A percentile compares a stretch with the other conserved stretches of the same genome.
These are phyloP conservation scores for Rutpela maculata DNA, from an alignment of 2,888 invertebrate species.

Conservation along the genomic window DNA sequence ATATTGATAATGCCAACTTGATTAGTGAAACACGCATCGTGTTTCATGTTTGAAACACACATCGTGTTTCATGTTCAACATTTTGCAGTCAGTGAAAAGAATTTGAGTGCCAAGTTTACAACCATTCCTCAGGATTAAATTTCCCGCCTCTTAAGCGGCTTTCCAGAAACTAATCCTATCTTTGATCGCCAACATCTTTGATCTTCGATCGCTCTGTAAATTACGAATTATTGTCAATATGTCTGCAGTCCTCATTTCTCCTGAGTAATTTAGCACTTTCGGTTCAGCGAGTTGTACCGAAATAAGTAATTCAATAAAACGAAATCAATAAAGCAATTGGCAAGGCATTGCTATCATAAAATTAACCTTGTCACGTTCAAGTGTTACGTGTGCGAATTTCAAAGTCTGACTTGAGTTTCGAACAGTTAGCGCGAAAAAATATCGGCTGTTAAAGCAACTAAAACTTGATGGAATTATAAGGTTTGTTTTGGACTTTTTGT, in stretches of 20 bases:
- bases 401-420: constrained; percentile 26
- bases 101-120: too few relatives aligned
- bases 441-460: constrained; percentile 24
- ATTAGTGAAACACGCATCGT: too few relatives aligned
- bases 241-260: neutral
- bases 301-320: constrained; percentile 15
- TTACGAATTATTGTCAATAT: neutral
- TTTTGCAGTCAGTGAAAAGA: too few relatives aligned
- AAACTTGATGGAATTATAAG: constrained; percentile 29
- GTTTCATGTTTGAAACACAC: too few relatives aligned
- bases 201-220: neutral
- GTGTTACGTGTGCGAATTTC: constrained; percentile 37
- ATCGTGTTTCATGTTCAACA: too few relatives aligned
- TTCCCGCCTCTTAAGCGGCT: too few relatives aligned
- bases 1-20: too few relatives aligned
- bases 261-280: constrained; percentile 9
- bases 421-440: constrained; percentile 38
- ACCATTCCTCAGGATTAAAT: too few relatives aligned
- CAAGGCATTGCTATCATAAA: constrained; percentile 35
- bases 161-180: too few relatives aligned
- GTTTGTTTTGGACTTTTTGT: constrained; percentile 36
- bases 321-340: constrained; percentile 38
- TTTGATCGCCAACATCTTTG: too few relatives aligned
- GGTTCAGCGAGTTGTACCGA: neutral
- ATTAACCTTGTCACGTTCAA: constrained; percentile 37